phyloP scores from a whole-genome alignment of 2,797 vertebrate species.

The Thalassophryne amazonica region DNA sequence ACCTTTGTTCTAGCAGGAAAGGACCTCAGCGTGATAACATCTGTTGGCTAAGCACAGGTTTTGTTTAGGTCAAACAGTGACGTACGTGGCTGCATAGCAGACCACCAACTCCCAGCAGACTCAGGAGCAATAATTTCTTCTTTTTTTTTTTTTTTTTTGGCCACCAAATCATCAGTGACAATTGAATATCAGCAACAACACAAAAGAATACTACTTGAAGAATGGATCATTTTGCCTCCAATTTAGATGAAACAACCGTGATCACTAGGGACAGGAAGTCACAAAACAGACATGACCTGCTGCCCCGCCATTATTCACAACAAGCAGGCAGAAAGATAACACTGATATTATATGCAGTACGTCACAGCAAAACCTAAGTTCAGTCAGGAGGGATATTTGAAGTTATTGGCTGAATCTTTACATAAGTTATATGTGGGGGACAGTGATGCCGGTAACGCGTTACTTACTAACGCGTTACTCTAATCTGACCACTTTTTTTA shows the following conservation, averaged over 20 bases:
- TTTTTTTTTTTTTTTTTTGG: constrained; percentile 38
- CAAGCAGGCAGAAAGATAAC: no score
- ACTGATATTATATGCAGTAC: no score
- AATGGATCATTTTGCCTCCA: neutral
- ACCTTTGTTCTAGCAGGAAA: constrained; percentile 63
- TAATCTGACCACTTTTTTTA: no score
- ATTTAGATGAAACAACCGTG: neutral
- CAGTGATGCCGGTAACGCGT: no score
- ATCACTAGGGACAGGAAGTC: no score
- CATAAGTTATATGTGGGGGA: no score
- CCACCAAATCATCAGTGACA: constrained; percentile 22
- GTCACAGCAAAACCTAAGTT: no score
- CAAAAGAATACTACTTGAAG: neutral
- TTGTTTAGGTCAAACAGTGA: constrained; percentile 54
- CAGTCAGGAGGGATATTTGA: no score
- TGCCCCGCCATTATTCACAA: no score
- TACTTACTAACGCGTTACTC: no score
- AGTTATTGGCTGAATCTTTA: no score
- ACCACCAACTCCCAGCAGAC: neutral
- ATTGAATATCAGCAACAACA: constrained; percentile 32
- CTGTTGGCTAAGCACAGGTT: constrained; percentile 40
- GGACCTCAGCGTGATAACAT: constrained; percentile 51
- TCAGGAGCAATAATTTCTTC: constrained; percentile 31
- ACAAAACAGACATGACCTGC: no score
- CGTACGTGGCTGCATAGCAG: constrained; percentile 18